phyloP scores from a whole-genome alignment of 2,797 vertebrate genomes.

The Sylvilagus floridanus region DNA sequence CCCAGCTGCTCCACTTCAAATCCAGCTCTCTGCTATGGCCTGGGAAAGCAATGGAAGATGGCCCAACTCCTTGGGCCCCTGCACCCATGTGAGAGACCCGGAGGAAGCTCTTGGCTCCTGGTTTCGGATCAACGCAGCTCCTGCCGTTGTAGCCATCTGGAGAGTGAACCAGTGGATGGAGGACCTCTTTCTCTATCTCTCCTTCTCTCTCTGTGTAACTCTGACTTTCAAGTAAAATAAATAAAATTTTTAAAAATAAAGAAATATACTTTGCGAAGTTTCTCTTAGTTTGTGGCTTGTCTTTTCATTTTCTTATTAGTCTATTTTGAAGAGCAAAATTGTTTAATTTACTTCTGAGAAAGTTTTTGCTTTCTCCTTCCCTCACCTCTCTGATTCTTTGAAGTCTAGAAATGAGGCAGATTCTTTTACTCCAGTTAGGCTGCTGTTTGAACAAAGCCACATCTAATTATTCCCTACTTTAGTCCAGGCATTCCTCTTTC shows the following conservation, averaged over 20 bases:
- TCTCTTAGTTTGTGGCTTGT: background rate
- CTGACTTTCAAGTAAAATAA: too few species aligned
- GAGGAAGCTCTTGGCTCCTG: too few species aligned
- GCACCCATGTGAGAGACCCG: too few species aligned
- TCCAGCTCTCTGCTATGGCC: too few species aligned
- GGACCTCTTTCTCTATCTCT: too few species aligned
- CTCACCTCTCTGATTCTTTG: background rate
- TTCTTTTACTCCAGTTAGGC: background rate
- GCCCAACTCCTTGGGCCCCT: too few species aligned
- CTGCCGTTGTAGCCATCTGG: too few species aligned
- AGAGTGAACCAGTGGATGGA: too few species aligned
- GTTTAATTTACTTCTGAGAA: background rate
- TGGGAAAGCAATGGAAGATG: too few species aligned
- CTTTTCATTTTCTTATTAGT: conserved; percentile 41
- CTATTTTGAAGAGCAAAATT: background rate
- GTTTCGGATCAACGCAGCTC: too few species aligned
- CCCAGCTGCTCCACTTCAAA: too few species aligned
- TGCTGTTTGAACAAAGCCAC: background rate
- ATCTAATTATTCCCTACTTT: background rate
- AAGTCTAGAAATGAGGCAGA: background rate
- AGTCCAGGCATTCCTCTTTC: background rate
- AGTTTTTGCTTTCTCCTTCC: background rate
- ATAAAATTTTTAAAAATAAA: background rate
- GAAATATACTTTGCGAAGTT: background rate
- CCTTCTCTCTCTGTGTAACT: too few species aligned